Percentiles rank a stretch among this genome's conserved stretches.
phyloP scores from a whole-genome alignment of 2,888 invertebrate species.

The Polia nebulosa region DNA sequence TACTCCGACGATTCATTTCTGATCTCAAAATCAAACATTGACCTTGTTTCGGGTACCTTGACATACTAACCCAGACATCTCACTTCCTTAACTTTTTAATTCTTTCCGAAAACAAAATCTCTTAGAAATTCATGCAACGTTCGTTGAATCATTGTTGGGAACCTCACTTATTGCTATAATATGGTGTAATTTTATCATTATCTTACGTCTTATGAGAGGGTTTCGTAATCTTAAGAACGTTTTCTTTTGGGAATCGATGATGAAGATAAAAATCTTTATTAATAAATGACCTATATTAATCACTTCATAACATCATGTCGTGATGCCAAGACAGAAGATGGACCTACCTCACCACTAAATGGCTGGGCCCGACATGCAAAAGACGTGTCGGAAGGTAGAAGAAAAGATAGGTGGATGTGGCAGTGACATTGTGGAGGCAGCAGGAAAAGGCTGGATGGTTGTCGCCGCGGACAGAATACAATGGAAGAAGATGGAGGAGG shows the following conservation, averaged over 20 bases:
- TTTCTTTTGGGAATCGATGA: constrained; percentile 28
- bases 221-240: constrained; percentile 7
- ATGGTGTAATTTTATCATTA: constrained; percentile 34
- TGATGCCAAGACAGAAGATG: no score
- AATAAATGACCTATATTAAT: neutral
- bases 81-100: constrained; percentile 47
- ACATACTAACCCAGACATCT: constrained; percentile 55
- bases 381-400: no score
- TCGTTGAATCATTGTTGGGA: constrained; percentile 35
- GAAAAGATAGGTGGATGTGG: no score
- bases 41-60: constrained; percentile 55
- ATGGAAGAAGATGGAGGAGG: no score
- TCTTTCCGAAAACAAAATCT: constrained; percentile 33
- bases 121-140: constrained; percentile 27
- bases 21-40: constrained; percentile 39
- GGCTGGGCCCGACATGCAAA: no score
- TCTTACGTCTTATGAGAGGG: neutral
- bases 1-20: constrained; percentile 28
- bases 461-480: no score
- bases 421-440: no score
- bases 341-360: no score
- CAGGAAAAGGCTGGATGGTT: no score
- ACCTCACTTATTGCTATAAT: constrained; percentile 20
- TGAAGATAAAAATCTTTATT: neutral
- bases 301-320: neutral